Evolutionary conservation across 2,888 invertebrate species (phyloP).

Genomic region (Parasteatoda lunata): DNA sequence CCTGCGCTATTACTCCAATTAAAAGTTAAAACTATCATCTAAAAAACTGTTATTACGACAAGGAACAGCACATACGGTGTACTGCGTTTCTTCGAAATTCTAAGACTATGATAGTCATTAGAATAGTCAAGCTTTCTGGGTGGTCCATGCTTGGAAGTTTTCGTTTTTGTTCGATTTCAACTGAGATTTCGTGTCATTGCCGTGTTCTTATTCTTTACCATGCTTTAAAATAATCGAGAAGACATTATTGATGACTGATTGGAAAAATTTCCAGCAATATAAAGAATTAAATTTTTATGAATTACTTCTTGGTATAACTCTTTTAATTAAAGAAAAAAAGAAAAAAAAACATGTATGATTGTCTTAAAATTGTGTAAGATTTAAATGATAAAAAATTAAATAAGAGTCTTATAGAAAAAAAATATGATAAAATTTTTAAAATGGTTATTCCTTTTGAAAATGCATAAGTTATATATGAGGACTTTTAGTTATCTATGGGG

Average conservation of each 20-base stretch:
- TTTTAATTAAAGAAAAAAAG: too few species aligned
- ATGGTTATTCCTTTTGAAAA: too few species aligned
- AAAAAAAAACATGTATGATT: too few species aligned
- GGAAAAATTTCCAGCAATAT: too few species aligned
- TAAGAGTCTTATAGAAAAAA: too few species aligned
- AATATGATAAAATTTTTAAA: too few species aligned
- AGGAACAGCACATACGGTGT: constrained; percentile 16
- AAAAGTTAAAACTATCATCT: constrained; percentile 38
- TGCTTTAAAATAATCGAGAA: not conserved
- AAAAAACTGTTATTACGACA: constrained; percentile 49
- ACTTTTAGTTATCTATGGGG: too few species aligned
- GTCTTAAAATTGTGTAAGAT: too few species aligned
- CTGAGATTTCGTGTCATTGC: not conserved
- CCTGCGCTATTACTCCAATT: constrained; percentile 35
- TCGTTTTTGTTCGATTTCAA: not conserved
- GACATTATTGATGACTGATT: not conserved
- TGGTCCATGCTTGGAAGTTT: constrained; percentile 10
- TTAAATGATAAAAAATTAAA: too few species aligned
- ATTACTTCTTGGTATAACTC: too few species aligned
- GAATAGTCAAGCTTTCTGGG: constrained; percentile 15
- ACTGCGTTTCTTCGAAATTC: constrained; percentile 23
- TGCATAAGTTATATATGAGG: too few species aligned
- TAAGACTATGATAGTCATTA: constrained; percentile 37
- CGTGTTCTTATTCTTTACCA: not conserved
- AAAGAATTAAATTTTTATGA: too few species aligned